A percentile compares a stretch with the other conserved stretches of the same genome.
phyloP scores from a whole-genome alignment of 1,140 invertebrate species.

The Glomeris maerens region DNA sequence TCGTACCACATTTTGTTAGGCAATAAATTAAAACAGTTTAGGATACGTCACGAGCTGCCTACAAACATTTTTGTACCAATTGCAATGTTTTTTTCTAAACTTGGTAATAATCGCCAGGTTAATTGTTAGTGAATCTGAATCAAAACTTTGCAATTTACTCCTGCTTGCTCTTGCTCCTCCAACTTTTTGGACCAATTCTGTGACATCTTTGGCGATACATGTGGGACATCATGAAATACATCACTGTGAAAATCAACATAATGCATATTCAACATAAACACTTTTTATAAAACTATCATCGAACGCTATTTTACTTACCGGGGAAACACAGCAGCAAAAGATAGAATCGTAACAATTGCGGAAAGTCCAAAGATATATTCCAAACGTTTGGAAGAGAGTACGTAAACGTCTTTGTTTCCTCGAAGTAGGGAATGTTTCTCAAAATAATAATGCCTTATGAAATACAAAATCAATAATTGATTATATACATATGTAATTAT shows the following conservation, averaged over 20 bases:
- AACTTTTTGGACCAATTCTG: conserved; percentile 35
- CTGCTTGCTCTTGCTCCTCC: conserved; percentile 1
- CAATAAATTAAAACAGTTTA: too few relatives aligned
- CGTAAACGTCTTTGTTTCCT: conserved; percentile 63
- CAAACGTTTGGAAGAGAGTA: conserved; percentile 62
- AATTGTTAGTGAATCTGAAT: too few relatives aligned
- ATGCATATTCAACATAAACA: neutral
- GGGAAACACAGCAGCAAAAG: conserved; percentile 58
- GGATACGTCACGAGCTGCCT: too few relatives aligned
- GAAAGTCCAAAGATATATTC: conserved; percentile 78
- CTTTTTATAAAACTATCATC: neutral
- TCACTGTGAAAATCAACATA: conserved; percentile 26
- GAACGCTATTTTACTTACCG: conserved; percentile 23
- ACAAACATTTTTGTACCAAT: too few relatives aligned
- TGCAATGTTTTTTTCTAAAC: too few relatives aligned
- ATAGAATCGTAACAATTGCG: conserved; percentile 59
- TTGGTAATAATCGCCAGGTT: too few relatives aligned
- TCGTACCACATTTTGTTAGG: too few relatives aligned
- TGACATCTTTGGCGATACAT: conserved; percentile 54
- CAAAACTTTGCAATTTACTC: too few relatives aligned
- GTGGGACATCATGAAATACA: conserved; percentile 59
- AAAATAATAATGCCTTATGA: conserved; percentile 37
- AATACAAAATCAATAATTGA: conserved; percentile 19
- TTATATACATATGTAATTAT: too few relatives aligned
- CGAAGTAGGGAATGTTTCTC: conserved; percentile 67